Conservation (phyloP, 2,113 vertebrate genomes). For the Cichladusa arquata region DNA sequence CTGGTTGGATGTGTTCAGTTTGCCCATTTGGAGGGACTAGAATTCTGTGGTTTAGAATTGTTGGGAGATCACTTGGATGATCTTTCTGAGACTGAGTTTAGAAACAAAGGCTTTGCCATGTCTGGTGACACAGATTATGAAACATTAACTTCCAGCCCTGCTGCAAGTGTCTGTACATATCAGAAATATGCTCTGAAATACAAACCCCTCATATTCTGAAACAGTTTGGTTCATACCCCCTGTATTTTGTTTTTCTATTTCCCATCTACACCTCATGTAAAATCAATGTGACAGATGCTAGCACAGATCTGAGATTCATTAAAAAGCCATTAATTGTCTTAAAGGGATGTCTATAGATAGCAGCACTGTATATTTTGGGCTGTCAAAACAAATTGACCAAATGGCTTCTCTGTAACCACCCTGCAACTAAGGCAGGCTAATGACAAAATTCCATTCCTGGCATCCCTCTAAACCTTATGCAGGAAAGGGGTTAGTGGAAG, state of each 20-base stretch:
- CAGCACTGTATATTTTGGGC: neutral
- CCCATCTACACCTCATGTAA: neutral
- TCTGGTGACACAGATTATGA: neutral
- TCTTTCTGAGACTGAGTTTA: neutral
- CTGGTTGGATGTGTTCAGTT: neutral
- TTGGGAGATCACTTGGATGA: neutral
- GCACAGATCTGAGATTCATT: slow-evolving; percentile 11
- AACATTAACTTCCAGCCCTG: neutral
- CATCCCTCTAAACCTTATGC: neutral
- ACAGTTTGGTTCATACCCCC: neutral
- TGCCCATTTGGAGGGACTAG: neutral
- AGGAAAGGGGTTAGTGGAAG: neutral
- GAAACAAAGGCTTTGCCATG: neutral
- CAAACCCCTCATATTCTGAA: neutral
- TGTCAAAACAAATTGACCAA: slow-evolving; percentile 52
- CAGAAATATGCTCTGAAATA: slow-evolving; percentile 43
- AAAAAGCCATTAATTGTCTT: slow-evolving; percentile 46
- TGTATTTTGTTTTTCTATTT: neutral
- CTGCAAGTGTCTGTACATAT: neutral
- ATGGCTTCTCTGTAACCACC: neutral
- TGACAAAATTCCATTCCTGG: neutral
- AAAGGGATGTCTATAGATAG: slow-evolving; percentile 5
- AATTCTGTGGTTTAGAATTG: neutral
- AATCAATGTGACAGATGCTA: slow-evolving; percentile 45
- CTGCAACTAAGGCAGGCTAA: neutral